Evolutionary conservation across 2,888 invertebrate species (phyloP).

Genomic region (Brachyptera putata): DNA sequence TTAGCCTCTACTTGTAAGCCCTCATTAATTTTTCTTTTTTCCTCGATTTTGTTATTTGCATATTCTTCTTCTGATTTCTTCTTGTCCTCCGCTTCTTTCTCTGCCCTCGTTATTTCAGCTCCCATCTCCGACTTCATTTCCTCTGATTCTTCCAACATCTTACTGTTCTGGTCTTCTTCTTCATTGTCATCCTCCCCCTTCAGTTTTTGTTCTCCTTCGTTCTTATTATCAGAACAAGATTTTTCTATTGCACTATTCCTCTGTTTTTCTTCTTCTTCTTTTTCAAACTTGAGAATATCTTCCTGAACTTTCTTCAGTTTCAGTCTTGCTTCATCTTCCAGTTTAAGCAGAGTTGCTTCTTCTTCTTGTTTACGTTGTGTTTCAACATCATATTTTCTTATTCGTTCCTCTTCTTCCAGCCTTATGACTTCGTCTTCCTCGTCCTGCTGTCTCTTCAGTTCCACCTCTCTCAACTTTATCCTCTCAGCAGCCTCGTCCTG

Average conservation of each 20-base stretch:
- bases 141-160: conserved; percentile 28
- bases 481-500: background rate
- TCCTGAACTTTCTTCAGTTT: conserved; percentile 19
- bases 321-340: conserved; percentile 24
- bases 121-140: conserved; percentile 32
- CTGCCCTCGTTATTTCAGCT: conserved; percentile 28
- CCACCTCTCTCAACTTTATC: background rate
- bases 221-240: too few species aligned
- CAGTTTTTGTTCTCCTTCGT: too few species aligned
- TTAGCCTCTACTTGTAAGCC: conserved; percentile 32
- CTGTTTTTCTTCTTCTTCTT: conserved; percentile 23
- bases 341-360: conserved; percentile 13
- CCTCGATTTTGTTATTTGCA: conserved; percentile 31
- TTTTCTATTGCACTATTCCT: too few species aligned
- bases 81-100: conserved; percentile 32
- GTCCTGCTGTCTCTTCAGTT: background rate
- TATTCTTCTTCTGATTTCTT: conserved; percentile 32
- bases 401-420: conserved; percentile 19
- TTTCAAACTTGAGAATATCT: conserved; percentile 4
- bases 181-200: too few species aligned
- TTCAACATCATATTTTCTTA: background rate
- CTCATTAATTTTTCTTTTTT: conserved; percentile 28
- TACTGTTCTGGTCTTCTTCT: conserved; percentile 23
- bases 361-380: conserved; percentile 25
- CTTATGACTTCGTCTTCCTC: background rate